Conservation (phyloP, 2,888 invertebrate species). For the Chloroclystis v-ata region DNA sequence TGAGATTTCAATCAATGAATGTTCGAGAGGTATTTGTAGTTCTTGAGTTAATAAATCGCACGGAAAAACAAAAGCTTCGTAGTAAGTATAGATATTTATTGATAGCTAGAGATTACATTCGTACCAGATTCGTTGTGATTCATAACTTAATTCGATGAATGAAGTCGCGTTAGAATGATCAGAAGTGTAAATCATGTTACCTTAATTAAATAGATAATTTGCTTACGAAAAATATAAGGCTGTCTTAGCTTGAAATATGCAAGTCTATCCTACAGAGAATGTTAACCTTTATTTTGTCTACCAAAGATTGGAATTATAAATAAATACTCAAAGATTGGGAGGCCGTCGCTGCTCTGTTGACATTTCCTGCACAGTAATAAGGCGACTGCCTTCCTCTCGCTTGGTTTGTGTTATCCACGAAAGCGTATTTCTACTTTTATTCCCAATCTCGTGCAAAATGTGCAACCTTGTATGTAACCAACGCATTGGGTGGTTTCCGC, state of each 20-base stretch:
- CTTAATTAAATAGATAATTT: conserved; percentile 18
- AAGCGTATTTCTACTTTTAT: no score
- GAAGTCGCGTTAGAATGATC: conserved; percentile 18
- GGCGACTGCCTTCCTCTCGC: conserved; percentile 15
- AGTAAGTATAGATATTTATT: conserved; percentile 26
- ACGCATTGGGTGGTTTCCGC: no score
- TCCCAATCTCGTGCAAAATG: no score
- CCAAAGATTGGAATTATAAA: conserved; percentile 31
- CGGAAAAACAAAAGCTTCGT: conserved; percentile 33
- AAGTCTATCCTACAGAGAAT: conserved; percentile 8
- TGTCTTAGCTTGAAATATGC: conserved; percentile 20
- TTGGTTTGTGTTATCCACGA: no score
- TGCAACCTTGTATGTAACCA: no score
- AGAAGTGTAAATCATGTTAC: conserved; percentile 20
- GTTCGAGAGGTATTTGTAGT: conserved; percentile 36
- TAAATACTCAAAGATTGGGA: conserved; percentile 24
- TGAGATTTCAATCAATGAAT: conserved; percentile 46
- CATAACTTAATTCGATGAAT: conserved; percentile 20
- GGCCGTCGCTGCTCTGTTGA: conserved; percentile 1
- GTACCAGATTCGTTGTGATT: conserved; percentile 11
- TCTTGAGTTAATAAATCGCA: conserved; percentile 22
- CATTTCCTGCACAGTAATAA: not conserved
- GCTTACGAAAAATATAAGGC: conserved; percentile 18
- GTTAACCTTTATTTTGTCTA: conserved; percentile 14
- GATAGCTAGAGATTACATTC: conserved; percentile 28